A percentile compares a stretch with the other conserved stretches of the same genome.
Evolutionary conservation across 1,140 invertebrate species (phyloP).

Genomic region (Cyrtorhinus lividipennis): DNA sequence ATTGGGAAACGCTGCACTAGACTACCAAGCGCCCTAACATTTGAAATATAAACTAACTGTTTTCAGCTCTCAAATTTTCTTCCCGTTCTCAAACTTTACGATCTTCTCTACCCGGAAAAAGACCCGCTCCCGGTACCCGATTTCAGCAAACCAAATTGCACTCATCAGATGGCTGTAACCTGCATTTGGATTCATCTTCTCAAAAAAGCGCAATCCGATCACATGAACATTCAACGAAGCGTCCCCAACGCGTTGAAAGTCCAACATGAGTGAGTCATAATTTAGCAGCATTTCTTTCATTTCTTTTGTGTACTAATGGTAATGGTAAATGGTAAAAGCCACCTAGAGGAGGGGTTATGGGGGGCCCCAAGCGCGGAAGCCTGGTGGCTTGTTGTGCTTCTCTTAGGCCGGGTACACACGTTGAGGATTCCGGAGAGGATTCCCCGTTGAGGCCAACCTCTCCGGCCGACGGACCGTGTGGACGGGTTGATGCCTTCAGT

Average conservation of each 20-base stretch:
- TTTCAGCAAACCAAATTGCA: constrained; percentile 67
- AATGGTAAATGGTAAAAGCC: too few species aligned
- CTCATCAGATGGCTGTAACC: constrained; percentile 82
- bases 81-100: constrained; percentile 80
- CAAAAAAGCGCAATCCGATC: constrained; percentile 79
- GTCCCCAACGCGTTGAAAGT: constrained; percentile 68
- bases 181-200: constrained; percentile 93
- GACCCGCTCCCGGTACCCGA: constrained; percentile 82
- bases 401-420: too few species aligned
- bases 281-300: not conserved
- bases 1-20: too few species aligned
- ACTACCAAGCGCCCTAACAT: too few species aligned
- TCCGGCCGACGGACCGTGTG: too few species aligned
- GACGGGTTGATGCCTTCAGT: too few species aligned
- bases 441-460: too few species aligned
- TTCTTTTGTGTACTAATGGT: not conserved
- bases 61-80: constrained; percentile 68
- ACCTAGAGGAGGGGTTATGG: too few species aligned
- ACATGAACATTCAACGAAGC: constrained; percentile 56
- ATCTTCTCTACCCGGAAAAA: constrained; percentile 82
- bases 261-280: constrained; percentile 66
- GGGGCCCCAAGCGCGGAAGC: too few species aligned
- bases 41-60: too few species aligned
- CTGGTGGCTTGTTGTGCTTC: too few species aligned
- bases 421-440: too few species aligned